Conservation (phyloP, 92 coral and sea anemone species). For the Micromussa lordhowensis region DNA sequence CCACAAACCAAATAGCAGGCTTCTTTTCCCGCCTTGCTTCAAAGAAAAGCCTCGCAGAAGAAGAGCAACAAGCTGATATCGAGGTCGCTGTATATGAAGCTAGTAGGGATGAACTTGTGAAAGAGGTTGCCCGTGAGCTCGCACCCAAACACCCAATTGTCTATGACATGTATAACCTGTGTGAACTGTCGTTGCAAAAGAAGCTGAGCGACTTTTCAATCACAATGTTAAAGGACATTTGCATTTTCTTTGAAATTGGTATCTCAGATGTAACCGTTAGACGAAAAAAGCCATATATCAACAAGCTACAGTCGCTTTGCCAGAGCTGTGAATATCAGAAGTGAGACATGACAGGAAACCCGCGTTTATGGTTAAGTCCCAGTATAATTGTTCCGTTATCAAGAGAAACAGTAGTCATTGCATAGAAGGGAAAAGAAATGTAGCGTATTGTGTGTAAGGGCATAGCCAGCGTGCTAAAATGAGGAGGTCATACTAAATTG, state of each 20-base stretch:
- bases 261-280: constrained; percentile 23
- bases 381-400: no score
- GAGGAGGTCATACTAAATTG: not conserved
- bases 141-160: constrained; percentile 56
- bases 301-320: constrained; percentile 49
- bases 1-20: constrained; percentile 26
- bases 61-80: constrained; percentile 37
- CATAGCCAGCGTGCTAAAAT: not conserved
- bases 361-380: no score
- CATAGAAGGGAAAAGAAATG: no score
- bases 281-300: constrained; percentile 53
- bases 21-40: no score
- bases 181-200: constrained; percentile 28
- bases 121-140: constrained; percentile 38
- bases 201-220: constrained; percentile 46
- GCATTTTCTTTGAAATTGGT: constrained; percentile 32
- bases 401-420: no score
- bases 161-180: constrained; percentile 36
- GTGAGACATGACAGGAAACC: no score
- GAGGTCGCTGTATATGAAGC: constrained; percentile 33
- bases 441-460: not conserved
- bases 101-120: not conserved
- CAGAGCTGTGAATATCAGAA: constrained; percentile 41
- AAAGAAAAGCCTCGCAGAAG: constrained; percentile 31
- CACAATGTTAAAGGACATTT: constrained; percentile 52